Conservation (phyloP, 2,888 invertebrate species). For the Heliconius hortense region DNA sequence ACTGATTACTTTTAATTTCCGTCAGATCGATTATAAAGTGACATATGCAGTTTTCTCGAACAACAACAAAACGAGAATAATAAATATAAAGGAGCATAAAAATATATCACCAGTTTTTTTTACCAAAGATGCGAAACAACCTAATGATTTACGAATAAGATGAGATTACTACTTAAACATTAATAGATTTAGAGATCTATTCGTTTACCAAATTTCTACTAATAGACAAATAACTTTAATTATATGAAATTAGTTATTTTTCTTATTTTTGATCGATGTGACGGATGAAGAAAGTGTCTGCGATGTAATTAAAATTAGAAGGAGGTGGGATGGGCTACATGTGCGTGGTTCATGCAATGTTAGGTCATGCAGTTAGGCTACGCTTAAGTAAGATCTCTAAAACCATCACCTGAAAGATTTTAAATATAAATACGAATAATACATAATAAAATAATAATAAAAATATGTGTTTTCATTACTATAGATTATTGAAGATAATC, state of each 20-base stretch:
- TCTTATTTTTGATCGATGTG: slow-evolving; percentile 24
- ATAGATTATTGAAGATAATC: background rate
- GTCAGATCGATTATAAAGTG: slow-evolving; percentile 20
- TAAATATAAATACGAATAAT: slow-evolving; percentile 17
- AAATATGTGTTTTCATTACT: background rate
- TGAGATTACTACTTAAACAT: background rate
- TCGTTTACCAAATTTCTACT: background rate
- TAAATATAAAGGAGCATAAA: background rate
- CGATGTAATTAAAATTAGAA: slow-evolving; percentile 55
- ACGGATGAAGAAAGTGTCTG: slow-evolving; percentile 41
- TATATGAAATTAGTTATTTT: background rate
- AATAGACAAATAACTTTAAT: background rate
- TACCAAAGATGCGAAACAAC: background rate
- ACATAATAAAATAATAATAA: slow-evolving; percentile 15
- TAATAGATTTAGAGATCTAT: background rate
- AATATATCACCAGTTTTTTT: background rate
- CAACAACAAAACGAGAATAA: background rate
- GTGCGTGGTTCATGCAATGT: slow-evolving; percentile 70
- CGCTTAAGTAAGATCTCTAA: slow-evolving; percentile 68
- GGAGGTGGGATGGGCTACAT: slow-evolving; percentile 73
- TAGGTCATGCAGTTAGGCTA: slow-evolving; percentile 66
- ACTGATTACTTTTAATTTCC: background rate
- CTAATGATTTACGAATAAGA: background rate
- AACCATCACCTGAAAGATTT: slow-evolving; percentile 41
- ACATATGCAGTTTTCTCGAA: background rate